Conservation (phyloP, 2,113 vertebrate species). For the Notarius quadriscutis region DNA sequence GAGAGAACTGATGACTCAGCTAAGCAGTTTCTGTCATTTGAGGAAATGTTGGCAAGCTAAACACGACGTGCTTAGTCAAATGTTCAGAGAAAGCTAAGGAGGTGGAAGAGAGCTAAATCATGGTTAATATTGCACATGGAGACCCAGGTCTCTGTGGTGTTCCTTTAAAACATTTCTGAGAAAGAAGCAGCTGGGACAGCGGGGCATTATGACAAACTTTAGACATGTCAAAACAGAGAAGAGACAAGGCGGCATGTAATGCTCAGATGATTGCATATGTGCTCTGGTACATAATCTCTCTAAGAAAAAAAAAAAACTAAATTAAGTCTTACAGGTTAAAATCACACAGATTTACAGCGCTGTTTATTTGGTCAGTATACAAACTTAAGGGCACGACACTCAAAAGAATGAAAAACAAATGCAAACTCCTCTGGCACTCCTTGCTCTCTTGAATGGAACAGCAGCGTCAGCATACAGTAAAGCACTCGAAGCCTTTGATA, state of each 20-base stretch:
- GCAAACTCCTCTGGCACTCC: not conserved
- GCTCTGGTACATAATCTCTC: not conserved
- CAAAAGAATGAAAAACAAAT: not conserved
- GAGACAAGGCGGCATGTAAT: constrained; percentile 32
- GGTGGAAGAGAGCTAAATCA: constrained; percentile 7
- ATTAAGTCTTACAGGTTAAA: not conserved
- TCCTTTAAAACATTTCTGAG: constrained; percentile 14
- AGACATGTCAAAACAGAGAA: constrained; percentile 50
- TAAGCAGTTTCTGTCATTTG: not conserved
- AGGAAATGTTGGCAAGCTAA: not conserved
- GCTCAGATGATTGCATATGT: constrained; percentile 39
- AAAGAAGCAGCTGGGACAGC: constrained; percentile 38
- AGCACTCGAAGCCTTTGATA: constrained; percentile 24
- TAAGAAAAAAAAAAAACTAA: not conserved
- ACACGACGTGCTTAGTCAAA: not conserved
- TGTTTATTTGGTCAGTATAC: not conserved
- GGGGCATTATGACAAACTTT: constrained; percentile 27
- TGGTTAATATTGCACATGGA: not conserved
- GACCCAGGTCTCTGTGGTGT: not conserved
- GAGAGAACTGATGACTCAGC: not conserved
- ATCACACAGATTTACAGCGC: not conserved
- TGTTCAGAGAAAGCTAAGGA: not conserved
- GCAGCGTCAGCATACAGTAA: constrained; percentile 18
- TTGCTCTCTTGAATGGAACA: constrained; percentile 7
- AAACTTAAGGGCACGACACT: not conserved